Conservation (phyloP, 1,140 invertebrate species). For the Chionoecetes opilio region DNA sequence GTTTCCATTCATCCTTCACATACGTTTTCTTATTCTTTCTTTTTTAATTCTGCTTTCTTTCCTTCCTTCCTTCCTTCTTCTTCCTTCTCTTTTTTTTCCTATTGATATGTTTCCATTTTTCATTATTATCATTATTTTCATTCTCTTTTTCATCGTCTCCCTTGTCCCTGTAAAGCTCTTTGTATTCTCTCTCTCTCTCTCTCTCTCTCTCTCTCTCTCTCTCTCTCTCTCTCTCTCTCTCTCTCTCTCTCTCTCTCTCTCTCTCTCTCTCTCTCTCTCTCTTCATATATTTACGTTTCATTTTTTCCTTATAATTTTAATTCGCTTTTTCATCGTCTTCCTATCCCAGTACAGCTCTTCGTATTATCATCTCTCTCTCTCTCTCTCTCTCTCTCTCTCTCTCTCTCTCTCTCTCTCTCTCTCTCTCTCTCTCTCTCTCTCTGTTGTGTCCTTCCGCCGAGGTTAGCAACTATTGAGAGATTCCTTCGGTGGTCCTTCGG, state of each 20-base stretch:
- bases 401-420: neutral
- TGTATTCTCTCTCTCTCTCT: neutral
- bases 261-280: neutral
- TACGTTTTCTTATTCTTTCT: too few relatives aligned
- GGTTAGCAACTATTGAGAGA: too few relatives aligned
- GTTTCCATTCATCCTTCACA: neutral
- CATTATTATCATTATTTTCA: neutral
- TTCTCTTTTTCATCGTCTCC: neutral
- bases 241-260: neutral
- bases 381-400: slow-evolving; percentile 33
- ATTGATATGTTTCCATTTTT: neutral
- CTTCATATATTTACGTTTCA: neutral
- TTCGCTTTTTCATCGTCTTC: neutral
- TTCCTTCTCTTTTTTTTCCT: neutral
- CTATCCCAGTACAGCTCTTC: neutral
- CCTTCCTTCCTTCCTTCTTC: too few relatives aligned
- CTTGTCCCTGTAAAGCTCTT: neutral
- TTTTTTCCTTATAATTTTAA: neutral
- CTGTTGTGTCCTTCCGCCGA: too few relatives aligned
- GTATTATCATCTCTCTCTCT: neutral
- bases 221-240: neutral
- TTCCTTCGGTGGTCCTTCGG: too few relatives aligned
- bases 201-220: slow-evolving; percentile 1
- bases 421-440: neutral
- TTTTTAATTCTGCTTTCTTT: too few relatives aligned